Evolutionary conservation across 1,140 invertebrate genomes (phyloP).

Genomic region (Babylonia areolata): DNA sequence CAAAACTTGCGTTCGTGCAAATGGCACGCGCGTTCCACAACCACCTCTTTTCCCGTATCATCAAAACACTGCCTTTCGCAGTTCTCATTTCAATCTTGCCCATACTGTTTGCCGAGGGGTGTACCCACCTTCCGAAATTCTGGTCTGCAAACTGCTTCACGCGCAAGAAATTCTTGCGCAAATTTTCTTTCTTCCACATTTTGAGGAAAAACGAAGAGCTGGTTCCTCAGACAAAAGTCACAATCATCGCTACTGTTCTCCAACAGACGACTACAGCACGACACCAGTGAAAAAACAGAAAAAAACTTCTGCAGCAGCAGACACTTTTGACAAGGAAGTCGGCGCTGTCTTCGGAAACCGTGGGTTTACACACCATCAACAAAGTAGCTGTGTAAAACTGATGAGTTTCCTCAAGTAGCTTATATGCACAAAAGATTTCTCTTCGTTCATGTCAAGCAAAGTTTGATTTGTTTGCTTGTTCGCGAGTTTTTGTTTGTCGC

Average conservation of each 20-base stretch:
- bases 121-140: constrained; percentile 87
- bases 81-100: no score
- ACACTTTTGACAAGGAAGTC: constrained; percentile 38
- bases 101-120: no score
- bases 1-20: no score
- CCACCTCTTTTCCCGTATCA: no score
- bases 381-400: not conserved
- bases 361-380: not conserved
- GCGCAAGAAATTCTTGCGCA: constrained; percentile 89
- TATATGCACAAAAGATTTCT: no score
- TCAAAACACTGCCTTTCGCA: no score
- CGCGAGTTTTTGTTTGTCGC: no score
- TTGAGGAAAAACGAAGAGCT: constrained; percentile 7
- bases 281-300: not conserved
- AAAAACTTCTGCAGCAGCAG: constrained; percentile 16
- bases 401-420: not conserved
- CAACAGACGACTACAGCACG: not conserved
- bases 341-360: constrained; percentile 28
- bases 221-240: not conserved
- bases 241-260: not conserved
- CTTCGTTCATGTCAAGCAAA: no score
- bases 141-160: constrained; percentile 92
- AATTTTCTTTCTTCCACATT: constrained; percentile 73
- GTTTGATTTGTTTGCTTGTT: no score
- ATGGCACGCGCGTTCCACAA: no score